These are phyloP conservation scores for Nysson spinosus DNA, from an alignment of 2,888 invertebrate species.

Conservation along the genomic window DNA sequence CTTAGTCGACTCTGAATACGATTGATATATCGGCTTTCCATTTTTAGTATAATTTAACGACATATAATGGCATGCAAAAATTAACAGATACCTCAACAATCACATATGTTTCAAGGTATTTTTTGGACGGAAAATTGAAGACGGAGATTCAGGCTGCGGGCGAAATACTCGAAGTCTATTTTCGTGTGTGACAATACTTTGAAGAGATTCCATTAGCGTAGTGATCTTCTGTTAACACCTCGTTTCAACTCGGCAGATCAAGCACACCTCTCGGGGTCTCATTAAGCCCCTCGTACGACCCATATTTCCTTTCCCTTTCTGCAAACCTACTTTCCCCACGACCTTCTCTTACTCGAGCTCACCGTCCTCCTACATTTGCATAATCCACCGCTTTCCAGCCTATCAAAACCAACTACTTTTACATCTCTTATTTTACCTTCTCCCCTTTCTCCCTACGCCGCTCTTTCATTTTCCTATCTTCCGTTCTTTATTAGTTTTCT, in stretches of 20 bases:
- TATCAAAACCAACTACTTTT: conserved; percentile 17
- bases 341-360: conserved; percentile 25
- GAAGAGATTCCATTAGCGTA: not conserved
- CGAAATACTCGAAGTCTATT: not conserved
- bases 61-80: no score
- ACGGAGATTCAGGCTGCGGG: not conserved
- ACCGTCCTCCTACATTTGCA: conserved; percentile 43
- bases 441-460: not conserved
- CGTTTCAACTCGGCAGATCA: conserved; percentile 8
- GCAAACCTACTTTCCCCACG: conserved; percentile 17
- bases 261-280: conserved; percentile 8
- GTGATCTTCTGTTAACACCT: conserved; percentile 7
- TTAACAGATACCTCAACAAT: no score
- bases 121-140: not conserved
- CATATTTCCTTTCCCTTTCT: conserved; percentile 26
- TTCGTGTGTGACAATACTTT: not conserved
- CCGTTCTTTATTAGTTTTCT: not conserved
- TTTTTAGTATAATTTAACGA: no score
- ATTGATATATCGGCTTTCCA: no score
- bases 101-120: not conserved
- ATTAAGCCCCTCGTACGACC: conserved; percentile 21
- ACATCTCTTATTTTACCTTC: not conserved
- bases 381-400: conserved; percentile 51
- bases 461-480: not conserved
- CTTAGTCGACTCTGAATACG: no score